Base-by-base conservation (phyloP, 1,140 invertebrate species). In the Varroa destructor region DNA sequence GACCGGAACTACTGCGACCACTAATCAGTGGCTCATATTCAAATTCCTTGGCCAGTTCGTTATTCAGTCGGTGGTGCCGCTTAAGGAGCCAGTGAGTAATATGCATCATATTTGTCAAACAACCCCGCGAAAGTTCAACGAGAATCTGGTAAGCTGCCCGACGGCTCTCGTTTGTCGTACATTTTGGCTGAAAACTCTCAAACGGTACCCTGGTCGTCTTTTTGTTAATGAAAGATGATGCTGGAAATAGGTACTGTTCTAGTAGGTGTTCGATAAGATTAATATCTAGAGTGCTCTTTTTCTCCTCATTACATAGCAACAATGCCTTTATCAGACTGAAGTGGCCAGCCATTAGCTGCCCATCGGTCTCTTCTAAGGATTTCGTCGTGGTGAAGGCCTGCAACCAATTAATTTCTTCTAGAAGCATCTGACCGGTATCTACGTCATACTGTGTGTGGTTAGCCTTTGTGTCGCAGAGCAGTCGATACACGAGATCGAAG, bases 11-110 rank as follows among this genome's bases (percentile, higher is more conserved):
- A 25, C 81, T 80, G 51, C 84, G 77, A 6, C 81, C 80, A 43
- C 81, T 81, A 43, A 85, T 79, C 25, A 81, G 79, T 46, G 84
- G 84, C 57, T 82, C 76, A 76, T 82, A 84, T 76, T 83, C 82
- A 80, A 81, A 84, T 76, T 84, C 82, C 74, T 81, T 82, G 43
- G 78, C 78, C 74, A 79, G 77, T 43, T 82, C 79, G 43, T 78
- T 76, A 70, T 82, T 79, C 43, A 78, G 77, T 71, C 77, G 76
- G 75, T 84, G 83, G 74, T 84, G 82, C 78, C 82, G 79, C n/a
- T 77, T 72, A n/a, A 82, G 74, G 2, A 84, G 76, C 71, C 81
- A 76, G 46, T 76, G 75, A 71, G 77, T 77, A 37, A 83, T 78
- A 42, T 75, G 74, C 54, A 76, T 74, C 70, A 83, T 73, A 75